phyloP scores from a whole-genome alignment of 2,113 vertebrate species.

The Saccopteryx leptura region DNA sequence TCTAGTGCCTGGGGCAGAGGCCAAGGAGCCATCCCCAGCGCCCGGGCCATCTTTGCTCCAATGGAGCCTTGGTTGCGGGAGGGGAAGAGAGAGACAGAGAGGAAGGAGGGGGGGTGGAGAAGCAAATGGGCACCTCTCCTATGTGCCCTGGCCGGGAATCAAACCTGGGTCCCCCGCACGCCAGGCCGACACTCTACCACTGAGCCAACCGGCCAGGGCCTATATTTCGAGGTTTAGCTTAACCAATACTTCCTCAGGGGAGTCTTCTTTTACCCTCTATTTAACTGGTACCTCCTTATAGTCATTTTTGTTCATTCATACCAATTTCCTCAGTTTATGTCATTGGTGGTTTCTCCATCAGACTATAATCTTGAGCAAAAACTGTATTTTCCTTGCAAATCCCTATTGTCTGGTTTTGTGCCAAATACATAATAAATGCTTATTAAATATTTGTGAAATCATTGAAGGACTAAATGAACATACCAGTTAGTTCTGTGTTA shows the following conservation, averaged over 20 bases:
- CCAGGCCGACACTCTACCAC: too few relatives aligned
- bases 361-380: not conserved
- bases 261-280: not conserved
- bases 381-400: not conserved
- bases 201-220: too few relatives aligned
- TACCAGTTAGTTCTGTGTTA: not conserved
- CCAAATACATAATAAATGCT: not conserved
- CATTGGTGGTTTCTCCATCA: not conserved
- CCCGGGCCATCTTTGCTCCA: too few relatives aligned
- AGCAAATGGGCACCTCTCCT: too few relatives aligned
- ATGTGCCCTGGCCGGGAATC: too few relatives aligned
- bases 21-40: too few relatives aligned
- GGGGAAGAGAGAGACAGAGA: too few relatives aligned
- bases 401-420: not conserved
- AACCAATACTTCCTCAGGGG: not conserved
- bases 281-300: not conserved
- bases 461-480: not conserved
- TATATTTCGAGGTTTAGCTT: conserved; percentile 22
- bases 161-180: too few relatives aligned
- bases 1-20: too few relatives aligned
- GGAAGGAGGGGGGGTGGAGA: too few relatives aligned
- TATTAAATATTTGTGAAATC: conserved; percentile 30
- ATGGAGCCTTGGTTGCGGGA: too few relatives aligned
- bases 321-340: not conserved
- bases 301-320: not conserved